phyloP scores from a whole-genome alignment of 2,888 invertebrate species.

The Ochropleura plecta region DNA sequence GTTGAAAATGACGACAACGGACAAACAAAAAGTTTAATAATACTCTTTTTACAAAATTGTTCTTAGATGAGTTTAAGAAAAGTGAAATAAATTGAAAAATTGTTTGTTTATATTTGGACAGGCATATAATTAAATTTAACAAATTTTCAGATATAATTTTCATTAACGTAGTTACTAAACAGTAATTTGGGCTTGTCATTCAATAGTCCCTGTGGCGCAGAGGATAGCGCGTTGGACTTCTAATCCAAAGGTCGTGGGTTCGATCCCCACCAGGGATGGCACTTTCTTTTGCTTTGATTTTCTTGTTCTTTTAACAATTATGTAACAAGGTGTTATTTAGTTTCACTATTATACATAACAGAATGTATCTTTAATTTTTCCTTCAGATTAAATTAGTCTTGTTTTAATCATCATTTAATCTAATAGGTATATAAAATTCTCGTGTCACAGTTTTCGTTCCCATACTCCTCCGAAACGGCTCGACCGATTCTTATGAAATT shows the following conservation, averaged over 20 bases:
- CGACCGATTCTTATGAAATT: too few species aligned
- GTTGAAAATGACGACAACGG: conserved; percentile 61
- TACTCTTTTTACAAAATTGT: conserved; percentile 20
- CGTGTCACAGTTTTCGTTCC: too few species aligned
- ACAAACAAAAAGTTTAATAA: neutral
- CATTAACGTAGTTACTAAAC: conserved; percentile 26
- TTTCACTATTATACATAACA: too few species aligned
- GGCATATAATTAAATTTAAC: too few species aligned
- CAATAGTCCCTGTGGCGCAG: conserved; percentile 95
- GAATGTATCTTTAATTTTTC: too few species aligned
- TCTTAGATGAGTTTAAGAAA: neutral
- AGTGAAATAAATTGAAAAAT: neutral
- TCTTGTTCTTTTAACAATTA: neutral
- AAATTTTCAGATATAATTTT: neutral
- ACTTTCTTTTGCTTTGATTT: conserved; percentile 44
- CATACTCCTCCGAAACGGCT: too few species aligned
- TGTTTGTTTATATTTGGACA: neutral
- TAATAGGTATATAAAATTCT: too few species aligned
- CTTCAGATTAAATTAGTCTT: too few species aligned
- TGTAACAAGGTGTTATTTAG: too few species aligned
- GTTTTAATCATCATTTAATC: too few species aligned
- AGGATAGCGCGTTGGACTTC: conserved; percentile 97
- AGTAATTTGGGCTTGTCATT: conserved; percentile 66
- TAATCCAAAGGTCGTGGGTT: conserved; percentile 97
- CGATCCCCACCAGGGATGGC: conserved; percentile 96